Percentiles rank a stretch among this genome's conserved stretches.
Conservation (phyloP, 2,797 vertebrate species). For the Eulemur rubriventer region DNA sequence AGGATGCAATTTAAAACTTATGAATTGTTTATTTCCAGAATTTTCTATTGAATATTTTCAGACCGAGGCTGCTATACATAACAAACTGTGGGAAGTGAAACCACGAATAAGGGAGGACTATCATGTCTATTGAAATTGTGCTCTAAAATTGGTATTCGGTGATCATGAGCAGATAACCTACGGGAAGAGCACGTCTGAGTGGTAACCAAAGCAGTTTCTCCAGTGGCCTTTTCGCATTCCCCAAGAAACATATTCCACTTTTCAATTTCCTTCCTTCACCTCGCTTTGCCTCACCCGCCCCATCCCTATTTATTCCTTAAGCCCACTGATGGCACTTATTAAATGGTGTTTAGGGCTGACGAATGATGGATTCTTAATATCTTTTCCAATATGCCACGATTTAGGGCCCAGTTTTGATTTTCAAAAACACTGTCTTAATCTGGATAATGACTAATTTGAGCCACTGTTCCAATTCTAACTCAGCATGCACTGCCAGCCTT, state of each 20-base stretch:
- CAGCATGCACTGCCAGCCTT: slow-evolving; percentile 51
- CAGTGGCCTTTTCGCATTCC: background rate
- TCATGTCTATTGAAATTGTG: background rate
- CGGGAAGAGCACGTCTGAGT: background rate
- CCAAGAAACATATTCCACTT: background rate
- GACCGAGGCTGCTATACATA: background rate
- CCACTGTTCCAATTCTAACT: background rate
- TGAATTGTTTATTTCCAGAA: background rate
- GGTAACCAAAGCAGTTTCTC: background rate
- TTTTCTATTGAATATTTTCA: background rate
- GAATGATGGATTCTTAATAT: background rate
- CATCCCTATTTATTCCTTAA: background rate
- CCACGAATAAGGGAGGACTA: no score
- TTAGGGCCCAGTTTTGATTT: background rate
- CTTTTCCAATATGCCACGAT: background rate
- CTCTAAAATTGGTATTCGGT: background rate
- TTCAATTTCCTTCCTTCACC: background rate
- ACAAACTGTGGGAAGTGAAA: background rate
- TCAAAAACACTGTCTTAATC: background rate
- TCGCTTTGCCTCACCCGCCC: background rate
- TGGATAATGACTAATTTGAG: background rate
- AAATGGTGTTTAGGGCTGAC: no score
- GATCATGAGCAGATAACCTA: background rate
- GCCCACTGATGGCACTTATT: background rate
- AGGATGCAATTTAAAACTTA: no score